Conservation (phyloP, 2,888 invertebrate genomes). For the Drosophila diplacantha region DNA sequence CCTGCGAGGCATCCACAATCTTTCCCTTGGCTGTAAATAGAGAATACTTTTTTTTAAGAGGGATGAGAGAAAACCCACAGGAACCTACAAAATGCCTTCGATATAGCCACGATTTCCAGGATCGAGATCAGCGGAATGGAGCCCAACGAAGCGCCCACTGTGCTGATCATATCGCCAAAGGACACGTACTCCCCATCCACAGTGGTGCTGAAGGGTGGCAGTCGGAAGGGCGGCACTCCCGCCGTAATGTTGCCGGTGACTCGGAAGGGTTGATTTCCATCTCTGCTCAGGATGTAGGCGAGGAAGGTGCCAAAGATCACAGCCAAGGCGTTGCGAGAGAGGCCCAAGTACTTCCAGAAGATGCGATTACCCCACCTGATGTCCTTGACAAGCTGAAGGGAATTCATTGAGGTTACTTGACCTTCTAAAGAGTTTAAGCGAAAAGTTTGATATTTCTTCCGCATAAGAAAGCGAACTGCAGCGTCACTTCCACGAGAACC, state of each 20-base stretch:
- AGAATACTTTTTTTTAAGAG: fast-evolving
- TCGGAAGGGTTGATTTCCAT: slow-evolving; percentile 81
- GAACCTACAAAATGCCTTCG: slow-evolving; percentile 86
- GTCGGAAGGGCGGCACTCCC: slow-evolving; percentile 84
- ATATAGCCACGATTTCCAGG: slow-evolving; percentile 86
- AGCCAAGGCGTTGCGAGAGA: slow-evolving; percentile 88
- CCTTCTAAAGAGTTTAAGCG: not conserved
- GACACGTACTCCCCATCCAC: slow-evolving; percentile 80
- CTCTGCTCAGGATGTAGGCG: slow-evolving; percentile 80
- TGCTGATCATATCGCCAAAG: slow-evolving; percentile 82
- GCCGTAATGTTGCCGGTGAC: slow-evolving; percentile 84
- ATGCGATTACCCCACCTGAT: slow-evolving; percentile 65
- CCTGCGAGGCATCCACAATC: slow-evolving; percentile 91
- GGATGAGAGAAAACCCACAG: not conserved
- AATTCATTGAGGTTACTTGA: slow-evolving; percentile 15
- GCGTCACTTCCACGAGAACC: not conserved
- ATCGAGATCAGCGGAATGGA: slow-evolving; percentile 86
- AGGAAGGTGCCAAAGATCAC: slow-evolving; percentile 84
- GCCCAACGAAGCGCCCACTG: slow-evolving; percentile 82
- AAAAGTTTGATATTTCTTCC: not conserved
- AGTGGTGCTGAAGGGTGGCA: slow-evolving; percentile 84
- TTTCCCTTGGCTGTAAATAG: slow-evolving; percentile 83
- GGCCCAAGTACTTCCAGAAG: slow-evolving; percentile 78
- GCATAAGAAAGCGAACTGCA: not conserved
- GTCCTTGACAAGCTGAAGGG: slow-evolving; percentile 79